Percentiles rank a stretch among this genome's conserved stretches.
phyloP scores from a whole-genome alignment of 2,797 vertebrate genomes.

The Alca torda region DNA sequence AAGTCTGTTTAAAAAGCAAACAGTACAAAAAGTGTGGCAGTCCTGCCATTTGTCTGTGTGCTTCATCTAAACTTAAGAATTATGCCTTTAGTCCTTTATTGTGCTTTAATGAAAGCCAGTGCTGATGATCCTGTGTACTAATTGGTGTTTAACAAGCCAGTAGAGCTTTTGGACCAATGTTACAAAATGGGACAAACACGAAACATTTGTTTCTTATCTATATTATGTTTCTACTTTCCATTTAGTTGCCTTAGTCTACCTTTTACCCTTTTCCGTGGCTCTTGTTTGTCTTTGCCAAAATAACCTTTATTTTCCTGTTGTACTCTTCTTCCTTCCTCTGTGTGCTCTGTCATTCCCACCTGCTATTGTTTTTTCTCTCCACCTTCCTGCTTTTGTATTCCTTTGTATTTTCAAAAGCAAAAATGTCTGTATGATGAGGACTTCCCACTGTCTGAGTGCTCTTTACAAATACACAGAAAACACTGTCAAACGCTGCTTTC shows the following conservation, averaged over 20 bases:
- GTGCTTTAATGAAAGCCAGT: not conserved
- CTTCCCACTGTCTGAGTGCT: not conserved
- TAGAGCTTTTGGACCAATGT: not conserved
- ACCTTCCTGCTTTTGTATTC: conserved; percentile 6
- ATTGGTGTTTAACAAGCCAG: not conserved
- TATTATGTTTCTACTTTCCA: not conserved
- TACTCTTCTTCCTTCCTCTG: not conserved
- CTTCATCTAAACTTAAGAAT: not conserved
- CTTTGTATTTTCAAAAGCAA: not conserved
- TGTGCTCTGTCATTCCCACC: not conserved
- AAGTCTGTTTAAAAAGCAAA: not conserved
- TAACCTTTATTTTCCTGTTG: not conserved
- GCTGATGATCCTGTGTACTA: not conserved
- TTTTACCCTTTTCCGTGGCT: not conserved
- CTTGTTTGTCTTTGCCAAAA: not conserved
- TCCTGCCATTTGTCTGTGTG: not conserved
- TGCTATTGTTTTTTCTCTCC: not conserved
- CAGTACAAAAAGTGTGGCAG: not conserved
- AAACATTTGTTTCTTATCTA: not conserved
- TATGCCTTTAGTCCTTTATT: not conserved
- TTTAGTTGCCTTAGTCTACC: not conserved
- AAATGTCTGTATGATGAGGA: not conserved
- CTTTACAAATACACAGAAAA: not conserved
- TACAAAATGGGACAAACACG: not conserved
- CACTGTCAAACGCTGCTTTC: not conserved